phyloP scores from a whole-genome alignment of 2,113 vertebrate species.

The Rutilus rutilus region DNA sequence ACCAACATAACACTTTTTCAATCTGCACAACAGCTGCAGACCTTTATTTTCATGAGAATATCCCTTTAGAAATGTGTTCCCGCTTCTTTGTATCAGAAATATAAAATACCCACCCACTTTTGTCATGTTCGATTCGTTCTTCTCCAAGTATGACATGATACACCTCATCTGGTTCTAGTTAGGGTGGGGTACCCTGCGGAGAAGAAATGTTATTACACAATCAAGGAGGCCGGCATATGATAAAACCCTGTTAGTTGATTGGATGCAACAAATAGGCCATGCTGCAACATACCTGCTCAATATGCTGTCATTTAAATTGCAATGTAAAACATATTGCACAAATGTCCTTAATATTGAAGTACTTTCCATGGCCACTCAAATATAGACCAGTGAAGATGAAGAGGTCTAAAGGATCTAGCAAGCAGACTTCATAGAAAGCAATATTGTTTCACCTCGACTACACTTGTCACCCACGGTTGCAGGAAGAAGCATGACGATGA shows the following conservation, averaged over 20 bases:
- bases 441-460: background rate
- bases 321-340: background rate
- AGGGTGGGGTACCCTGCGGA: conserved; percentile 80
- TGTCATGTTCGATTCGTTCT: conserved; percentile 83
- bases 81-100: conserved; percentile 81
- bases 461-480: too few species aligned
- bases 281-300: background rate
- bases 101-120: conserved; percentile 81
- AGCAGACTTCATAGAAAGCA: background rate
- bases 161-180: conserved; percentile 83
- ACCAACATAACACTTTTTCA: conserved; percentile 68
- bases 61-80: conserved; percentile 81
- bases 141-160: conserved; percentile 84
- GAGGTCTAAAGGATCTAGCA: background rate
- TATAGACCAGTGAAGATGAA: background rate
- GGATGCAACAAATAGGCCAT: conserved; percentile 49
- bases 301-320: background rate
- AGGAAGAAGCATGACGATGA: too few species aligned
- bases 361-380: background rate
- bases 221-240: conserved; percentile 71
- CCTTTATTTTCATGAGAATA: conserved; percentile 73
- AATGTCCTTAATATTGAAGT: background rate
- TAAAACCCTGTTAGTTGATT: conserved; percentile 72
- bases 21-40: conserved; percentile 82
- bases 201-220: conserved; percentile 78